phyloP scores from a whole-genome alignment of 1,140 invertebrate species.

The Bombus ignitus region DNA sequence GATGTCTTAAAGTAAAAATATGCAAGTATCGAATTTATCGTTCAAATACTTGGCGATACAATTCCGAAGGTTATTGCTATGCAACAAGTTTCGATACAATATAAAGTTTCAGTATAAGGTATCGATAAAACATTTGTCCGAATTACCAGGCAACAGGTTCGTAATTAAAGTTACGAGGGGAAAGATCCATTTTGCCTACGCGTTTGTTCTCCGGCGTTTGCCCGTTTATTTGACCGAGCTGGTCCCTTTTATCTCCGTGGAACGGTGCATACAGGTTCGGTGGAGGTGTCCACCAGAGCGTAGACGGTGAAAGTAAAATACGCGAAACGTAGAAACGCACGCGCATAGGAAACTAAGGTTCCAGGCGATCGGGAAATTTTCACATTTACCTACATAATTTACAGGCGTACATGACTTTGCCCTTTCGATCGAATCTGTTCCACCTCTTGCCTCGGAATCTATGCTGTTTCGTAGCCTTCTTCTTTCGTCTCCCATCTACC shows the following conservation, averaged over 20 bases:
- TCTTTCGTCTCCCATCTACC: background rate
- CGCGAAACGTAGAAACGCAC: slow-evolving; percentile 28
- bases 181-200: background rate
- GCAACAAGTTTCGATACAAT: background rate
- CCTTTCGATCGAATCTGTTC: slow-evolving; percentile 16
- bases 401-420: slow-evolving; percentile 47
- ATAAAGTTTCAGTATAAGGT: too few relatives aligned
- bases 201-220: background rate
- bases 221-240: background rate
- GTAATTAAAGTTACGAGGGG: slow-evolving; percentile 20
- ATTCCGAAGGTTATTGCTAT: background rate
- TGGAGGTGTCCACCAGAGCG: slow-evolving; percentile 49
- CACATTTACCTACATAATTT: slow-evolving; percentile 47
- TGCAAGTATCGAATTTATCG: background rate
- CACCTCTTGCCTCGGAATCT: background rate
- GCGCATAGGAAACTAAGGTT: background rate
- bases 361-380: slow-evolving; percentile 61
- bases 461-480: background rate
- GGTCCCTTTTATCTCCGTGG: slow-evolving; percentile 20
- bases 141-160: background rate
- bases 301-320: slow-evolving; percentile 68
- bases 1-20: background rate
- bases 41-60: background rate
- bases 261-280: background rate
- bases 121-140: background rate